Evolutionary conservation across 2,888 invertebrate genomes (phyloP).

Genomic region (Drosophila demipolita): DNA sequence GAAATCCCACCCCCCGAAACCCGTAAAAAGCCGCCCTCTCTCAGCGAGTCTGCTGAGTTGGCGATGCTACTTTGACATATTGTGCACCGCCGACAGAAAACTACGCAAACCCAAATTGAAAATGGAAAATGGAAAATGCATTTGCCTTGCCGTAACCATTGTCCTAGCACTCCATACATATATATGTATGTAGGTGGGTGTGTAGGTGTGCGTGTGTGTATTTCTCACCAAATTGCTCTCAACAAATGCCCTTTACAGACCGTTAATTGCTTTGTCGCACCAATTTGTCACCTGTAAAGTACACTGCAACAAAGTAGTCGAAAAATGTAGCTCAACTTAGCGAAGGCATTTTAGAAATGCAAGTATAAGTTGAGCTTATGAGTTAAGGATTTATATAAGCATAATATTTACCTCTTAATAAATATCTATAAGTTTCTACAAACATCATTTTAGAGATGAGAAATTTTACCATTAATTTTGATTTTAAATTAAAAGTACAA

Average conservation of each 20-base stretch:
- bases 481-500: background rate
- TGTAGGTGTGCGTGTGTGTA: background rate
- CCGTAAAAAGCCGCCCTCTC: background rate
- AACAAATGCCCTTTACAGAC: constrained; percentile 52
- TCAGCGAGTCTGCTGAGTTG: constrained; percentile 10
- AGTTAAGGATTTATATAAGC: background rate
- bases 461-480: background rate
- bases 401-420: background rate
- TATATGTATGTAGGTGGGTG: no score
- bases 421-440: background rate
- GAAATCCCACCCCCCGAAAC: background rate
- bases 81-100: constrained; percentile 35
- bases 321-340: constrained; percentile 7
- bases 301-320: constrained; percentile 7
- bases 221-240: constrained; percentile 29
- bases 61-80: constrained; percentile 40
- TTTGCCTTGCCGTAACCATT: constrained; percentile 14
- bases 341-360: background rate
- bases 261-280: constrained; percentile 69
- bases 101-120: constrained; percentile 26
- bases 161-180: constrained; percentile 1
- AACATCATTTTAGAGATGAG: background rate
- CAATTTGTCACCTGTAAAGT: constrained; percentile 61
- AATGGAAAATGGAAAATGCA: constrained; percentile 39
- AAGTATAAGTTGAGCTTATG: background rate